Conservation (phyloP, 2,797 vertebrate genomes). For the Brachyalestes nurse region DNA sequence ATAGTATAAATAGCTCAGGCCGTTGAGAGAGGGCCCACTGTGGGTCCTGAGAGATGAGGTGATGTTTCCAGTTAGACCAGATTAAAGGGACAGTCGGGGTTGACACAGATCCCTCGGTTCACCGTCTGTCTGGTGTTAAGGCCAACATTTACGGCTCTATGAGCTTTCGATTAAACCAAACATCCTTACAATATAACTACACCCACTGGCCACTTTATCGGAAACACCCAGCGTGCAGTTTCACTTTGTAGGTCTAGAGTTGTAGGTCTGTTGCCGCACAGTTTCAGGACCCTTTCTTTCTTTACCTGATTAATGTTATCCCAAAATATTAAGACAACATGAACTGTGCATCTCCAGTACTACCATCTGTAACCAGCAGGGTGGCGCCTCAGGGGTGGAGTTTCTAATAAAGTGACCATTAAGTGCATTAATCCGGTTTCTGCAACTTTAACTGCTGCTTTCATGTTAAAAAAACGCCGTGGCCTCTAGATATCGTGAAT, state of each 20-base stretch:
- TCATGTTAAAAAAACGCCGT: neutral
- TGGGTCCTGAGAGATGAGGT: conserved; percentile 74
- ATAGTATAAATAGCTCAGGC: conserved; percentile 48
- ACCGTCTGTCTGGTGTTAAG: conserved; percentile 28
- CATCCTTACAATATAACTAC: neutral
- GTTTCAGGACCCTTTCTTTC: too few species aligned
- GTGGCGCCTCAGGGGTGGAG: too few species aligned
- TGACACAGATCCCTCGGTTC: neutral
- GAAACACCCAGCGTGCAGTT: neutral
- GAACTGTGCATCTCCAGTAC: neutral
- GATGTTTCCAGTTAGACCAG: conserved; percentile 69
- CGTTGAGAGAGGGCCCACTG: conserved; percentile 63
- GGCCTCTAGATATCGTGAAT: conserved; percentile 8
- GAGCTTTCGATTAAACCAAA: neutral
- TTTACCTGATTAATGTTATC: too few species aligned
- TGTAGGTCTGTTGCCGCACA: neutral
- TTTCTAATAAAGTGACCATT: too few species aligned
- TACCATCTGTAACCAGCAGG: too few species aligned
- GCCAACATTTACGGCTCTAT: conserved; percentile 14
- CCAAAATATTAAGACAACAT: too few species aligned
- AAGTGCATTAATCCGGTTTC: conserved; percentile 24
- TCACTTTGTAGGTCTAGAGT: neutral
- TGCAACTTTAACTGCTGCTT: neutral
- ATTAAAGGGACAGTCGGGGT: conserved; percentile 53
- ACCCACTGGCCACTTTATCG: neutral